Conservation (phyloP, 2,888 invertebrate species). For the Drosophila testacea region DNA sequence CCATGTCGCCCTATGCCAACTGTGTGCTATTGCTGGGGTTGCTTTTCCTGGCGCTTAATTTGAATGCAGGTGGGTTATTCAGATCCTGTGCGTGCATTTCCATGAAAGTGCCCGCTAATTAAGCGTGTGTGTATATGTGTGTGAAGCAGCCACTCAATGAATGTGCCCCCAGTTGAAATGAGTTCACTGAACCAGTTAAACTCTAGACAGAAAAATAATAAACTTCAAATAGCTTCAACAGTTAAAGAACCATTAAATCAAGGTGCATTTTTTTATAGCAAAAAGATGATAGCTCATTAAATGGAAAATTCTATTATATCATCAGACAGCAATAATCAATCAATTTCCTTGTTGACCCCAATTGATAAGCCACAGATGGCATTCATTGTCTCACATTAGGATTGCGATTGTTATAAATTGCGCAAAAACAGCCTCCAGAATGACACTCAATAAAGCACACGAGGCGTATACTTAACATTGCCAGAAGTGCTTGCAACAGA, state of each 20-base stretch:
- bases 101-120: slow-evolving; percentile 63
- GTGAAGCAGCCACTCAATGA: slow-evolving; percentile 34
- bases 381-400: slow-evolving; percentile 25
- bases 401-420: slow-evolving; percentile 30
- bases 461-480: slow-evolving; percentile 60
- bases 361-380: slow-evolving; percentile 43
- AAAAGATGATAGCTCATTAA: not conserved
- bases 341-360: slow-evolving; percentile 41
- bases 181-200: slow-evolving; percentile 67
- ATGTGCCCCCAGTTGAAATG: slow-evolving; percentile 31
- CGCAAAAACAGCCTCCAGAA: slow-evolving; percentile 45
- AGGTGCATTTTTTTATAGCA: not conserved
- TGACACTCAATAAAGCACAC: slow-evolving; percentile 22
- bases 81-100: slow-evolving; percentile 43
- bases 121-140: slow-evolving; percentile 49
- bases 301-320: not conserved
- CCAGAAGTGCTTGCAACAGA: slow-evolving; percentile 29
- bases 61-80: slow-evolving; percentile 73
- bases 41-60: slow-evolving; percentile 61
- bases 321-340: slow-evolving; percentile 33
- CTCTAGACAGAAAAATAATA: not conserved
- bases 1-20: slow-evolving; percentile 66
- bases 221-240: not conserved
- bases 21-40: slow-evolving; percentile 57
- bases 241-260: slow-evolving; percentile 12